Percentiles rank a stretch among this genome's conserved stretches.
These are phyloP conservation scores for Iselma pallidipennis DNA, from an alignment of 2,888 invertebrate genomes.

Conservation along the genomic window DNA sequence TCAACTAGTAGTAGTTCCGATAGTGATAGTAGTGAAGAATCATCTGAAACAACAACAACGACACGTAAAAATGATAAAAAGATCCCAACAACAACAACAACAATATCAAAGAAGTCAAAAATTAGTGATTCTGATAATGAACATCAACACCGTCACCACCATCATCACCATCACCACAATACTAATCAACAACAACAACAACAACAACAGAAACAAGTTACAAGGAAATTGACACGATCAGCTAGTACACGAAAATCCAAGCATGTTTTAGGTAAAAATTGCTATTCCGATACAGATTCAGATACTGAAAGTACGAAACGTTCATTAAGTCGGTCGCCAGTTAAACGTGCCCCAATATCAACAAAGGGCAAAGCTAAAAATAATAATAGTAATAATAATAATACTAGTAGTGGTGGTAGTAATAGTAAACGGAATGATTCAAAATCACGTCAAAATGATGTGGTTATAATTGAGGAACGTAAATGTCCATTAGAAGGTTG, in stretches of 20 bases:
- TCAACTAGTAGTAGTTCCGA: slow-evolving; percentile 50
- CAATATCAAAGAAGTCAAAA: slow-evolving; percentile 27
- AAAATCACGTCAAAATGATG: slow-evolving; percentile 45
- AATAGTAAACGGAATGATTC: slow-evolving; percentile 46
- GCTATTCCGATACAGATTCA: slow-evolving; percentile 68
- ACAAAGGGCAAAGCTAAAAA: slow-evolving; percentile 58
- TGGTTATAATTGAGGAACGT: slow-evolving; percentile 62
- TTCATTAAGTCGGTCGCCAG: slow-evolving; percentile 66
- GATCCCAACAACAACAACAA: slow-evolving; percentile 42
- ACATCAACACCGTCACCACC: not conserved
- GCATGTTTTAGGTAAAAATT: slow-evolving; percentile 62
- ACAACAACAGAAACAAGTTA: slow-evolving; percentile 49
- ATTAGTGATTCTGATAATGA: slow-evolving; percentile 51
- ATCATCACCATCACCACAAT: too few relatives aligned
- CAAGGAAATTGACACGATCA: slow-evolving; percentile 72
- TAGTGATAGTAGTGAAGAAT: slow-evolving; percentile 48
- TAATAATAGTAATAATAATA: too few relatives aligned
- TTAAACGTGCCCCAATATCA: slow-evolving; percentile 61
- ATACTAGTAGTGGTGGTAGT: not conserved
- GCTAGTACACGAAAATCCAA: slow-evolving; percentile 70
- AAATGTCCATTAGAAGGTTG: slow-evolving; percentile 87
- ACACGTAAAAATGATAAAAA: slow-evolving; percentile 26
- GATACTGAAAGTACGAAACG: slow-evolving; percentile 63
- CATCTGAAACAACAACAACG: slow-evolving; percentile 33
- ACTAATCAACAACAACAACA: not conserved